These are phyloP conservation scores for Elysia crispata DNA, from an alignment of 2,888 invertebrate genomes.

Conservation along the genomic window DNA sequence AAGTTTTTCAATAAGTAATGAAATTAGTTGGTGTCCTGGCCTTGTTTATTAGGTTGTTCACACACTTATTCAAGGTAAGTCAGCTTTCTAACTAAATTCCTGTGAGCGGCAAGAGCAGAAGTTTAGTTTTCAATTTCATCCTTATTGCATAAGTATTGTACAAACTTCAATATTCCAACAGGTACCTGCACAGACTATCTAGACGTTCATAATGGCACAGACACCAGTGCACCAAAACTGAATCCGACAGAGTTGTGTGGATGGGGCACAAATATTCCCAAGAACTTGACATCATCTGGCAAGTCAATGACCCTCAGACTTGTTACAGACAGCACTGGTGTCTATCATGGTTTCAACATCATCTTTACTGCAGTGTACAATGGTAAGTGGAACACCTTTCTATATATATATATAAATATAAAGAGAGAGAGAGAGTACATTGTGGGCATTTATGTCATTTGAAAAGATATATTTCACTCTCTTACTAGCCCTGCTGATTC, in stretches of 20 bases:
- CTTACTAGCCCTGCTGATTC: no score
- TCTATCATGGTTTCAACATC: conserved; percentile 49
- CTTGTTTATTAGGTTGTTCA: no score
- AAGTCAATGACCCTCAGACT: conserved; percentile 46
- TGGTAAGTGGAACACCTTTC: conserved; percentile 46
- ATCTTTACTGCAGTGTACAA: conserved; percentile 39
- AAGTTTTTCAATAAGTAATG: no score
- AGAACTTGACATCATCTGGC: conserved; percentile 42
- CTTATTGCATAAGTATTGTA: not conserved
- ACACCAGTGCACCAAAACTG: conserved; percentile 33
- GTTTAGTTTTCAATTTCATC: no score
- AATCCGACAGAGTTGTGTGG: conserved; percentile 49
- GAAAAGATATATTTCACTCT: no score
- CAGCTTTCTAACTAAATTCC: no score
- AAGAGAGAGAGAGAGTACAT: no score
- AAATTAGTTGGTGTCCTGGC: no score
- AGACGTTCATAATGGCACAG: conserved; percentile 49
- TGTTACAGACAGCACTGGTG: conserved; percentile 47
- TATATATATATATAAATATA: no score
- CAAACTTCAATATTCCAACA: not conserved
- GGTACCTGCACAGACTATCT: conserved; percentile 52
- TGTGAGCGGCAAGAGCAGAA: no score
- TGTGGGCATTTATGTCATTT: no score
- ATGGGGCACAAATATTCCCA: conserved; percentile 29
- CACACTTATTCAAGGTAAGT: no score